Base-by-base conservation (phyloP, 2,888 invertebrate species). In the Lycaena phlaeas region DNA sequence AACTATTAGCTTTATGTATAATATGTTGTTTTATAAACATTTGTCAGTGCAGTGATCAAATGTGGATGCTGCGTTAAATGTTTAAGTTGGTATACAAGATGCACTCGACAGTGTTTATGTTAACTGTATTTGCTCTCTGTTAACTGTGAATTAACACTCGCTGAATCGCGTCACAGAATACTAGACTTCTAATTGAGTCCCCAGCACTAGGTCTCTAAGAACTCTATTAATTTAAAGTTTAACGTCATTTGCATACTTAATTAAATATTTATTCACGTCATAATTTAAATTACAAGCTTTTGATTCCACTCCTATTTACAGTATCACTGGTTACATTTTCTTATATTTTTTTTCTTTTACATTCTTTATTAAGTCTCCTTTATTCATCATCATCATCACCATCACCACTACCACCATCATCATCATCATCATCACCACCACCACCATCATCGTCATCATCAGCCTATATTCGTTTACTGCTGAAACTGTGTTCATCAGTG, bases 121-220 rank as follows among this genome's bases (percentile, higher is more conserved):
- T 47, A 48, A 50, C 50, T 27, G 30, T 56, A 49, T 55, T 55
- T 57, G 52, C 46, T 44, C 50, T 52, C 49, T 53, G 53, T 56
- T 53, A 55, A 47, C 53, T 53, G 49, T 52, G 50, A 53, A 53
- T 54, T 53, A 57, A 53, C 52, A 50, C 53, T 53, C 48, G 48
- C 52, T 5, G 22, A 37, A 51, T 51, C 50, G 48, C 48, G 45
- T 42, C 41, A 40, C 41, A 45, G 43, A 34, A 34, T 17, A 31
- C 12, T 11, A 12, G 11, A 34, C 17, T 34, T 12, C 34, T 34
- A 34, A 34, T 34, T 34, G 34, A 34, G 34, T 34, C 18, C 34
- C 18, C 18, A 3, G 18, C 22, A 22, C 22, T 6, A 34, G 22
- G 34, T 4, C 12, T 22, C 34, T 18, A 18, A 34, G 34, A 34